Percentiles rank a stretch among this genome's conserved stretches.
Evolutionary conservation across 2,888 invertebrate genomes (phyloP).

Genomic region (Silvanus unidentatus): DNA sequence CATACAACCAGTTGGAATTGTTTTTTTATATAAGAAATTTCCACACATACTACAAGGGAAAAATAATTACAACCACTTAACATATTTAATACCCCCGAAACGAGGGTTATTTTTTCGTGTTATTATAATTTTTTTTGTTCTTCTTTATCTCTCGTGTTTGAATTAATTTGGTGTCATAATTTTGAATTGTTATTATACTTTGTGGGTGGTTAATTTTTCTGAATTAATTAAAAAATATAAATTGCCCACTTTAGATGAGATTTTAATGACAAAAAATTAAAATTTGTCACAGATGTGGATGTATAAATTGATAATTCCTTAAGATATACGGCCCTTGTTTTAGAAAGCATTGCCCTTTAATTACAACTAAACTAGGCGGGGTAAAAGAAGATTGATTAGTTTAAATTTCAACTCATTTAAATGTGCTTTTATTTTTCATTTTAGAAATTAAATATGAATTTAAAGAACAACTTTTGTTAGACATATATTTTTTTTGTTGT

Average conservation of each 20-base stretch:
- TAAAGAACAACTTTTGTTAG: too few species aligned
- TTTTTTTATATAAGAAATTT: too few species aligned
- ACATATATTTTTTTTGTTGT: too few species aligned
- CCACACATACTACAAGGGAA: neutral
- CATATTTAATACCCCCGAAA: neutral
- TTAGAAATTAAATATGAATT: too few species aligned
- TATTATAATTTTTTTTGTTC: too few species aligned
- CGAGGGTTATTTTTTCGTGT: slow-evolving; percentile 1
- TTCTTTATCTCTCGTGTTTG: neutral
- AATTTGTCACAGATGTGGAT: slow-evolving; percentile 46
- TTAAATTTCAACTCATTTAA: neutral
- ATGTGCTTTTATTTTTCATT: neutral
- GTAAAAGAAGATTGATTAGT: slow-evolving; percentile 40
- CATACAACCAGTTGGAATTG: too few species aligned
- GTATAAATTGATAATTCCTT: slow-evolving; percentile 44
- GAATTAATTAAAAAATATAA: slow-evolving; percentile 44
- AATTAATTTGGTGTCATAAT: slow-evolving; percentile 3
- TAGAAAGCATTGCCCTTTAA: slow-evolving; percentile 35
- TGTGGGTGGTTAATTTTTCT: slow-evolving; percentile 40
- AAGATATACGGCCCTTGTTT: slow-evolving; percentile 43
- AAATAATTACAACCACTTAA: neutral
- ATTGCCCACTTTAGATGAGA: slow-evolving; percentile 38
- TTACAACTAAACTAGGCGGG: slow-evolving; percentile 32
- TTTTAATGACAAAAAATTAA: slow-evolving; percentile 47
- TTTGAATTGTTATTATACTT: slow-evolving; percentile 7